Conservation (phyloP, 2,113 vertebrate genomes). For the Semnornis frantzii region DNA sequence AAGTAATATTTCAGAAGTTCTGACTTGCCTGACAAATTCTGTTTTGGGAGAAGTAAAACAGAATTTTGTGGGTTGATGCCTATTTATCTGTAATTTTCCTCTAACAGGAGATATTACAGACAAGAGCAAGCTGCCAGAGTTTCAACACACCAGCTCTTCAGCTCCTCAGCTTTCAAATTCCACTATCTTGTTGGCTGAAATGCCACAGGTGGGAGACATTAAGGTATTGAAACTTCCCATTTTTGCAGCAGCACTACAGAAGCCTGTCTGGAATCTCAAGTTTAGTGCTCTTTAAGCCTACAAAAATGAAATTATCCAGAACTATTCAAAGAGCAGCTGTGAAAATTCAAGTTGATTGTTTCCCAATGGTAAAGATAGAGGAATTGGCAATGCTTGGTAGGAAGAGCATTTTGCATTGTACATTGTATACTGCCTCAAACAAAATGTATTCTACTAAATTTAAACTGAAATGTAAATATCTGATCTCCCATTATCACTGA, state of each 20-base stretch:
- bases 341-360: slow-evolving; percentile 4
- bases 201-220: background rate
- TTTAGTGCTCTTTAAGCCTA: background rate
- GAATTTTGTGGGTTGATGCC: background rate
- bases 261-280: background rate
- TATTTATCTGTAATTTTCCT: background rate
- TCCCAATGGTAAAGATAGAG: background rate
- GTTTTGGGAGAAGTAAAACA: background rate
- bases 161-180: slow-evolving; percentile 5
- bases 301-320: background rate
- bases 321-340: background rate
- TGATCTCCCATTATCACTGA: background rate
- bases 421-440: background rate
- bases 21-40: background rate
- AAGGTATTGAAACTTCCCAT: background rate
- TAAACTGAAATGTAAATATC: background rate
- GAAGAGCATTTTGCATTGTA: background rate
- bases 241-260: background rate
- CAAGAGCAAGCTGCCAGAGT: background rate
- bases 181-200: rapidly evolving
- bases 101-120: background rate
- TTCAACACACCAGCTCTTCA: background rate
- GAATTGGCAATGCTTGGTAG: background rate
- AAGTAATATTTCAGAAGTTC: background rate
- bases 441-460: background rate